Conservation (phyloP, 2,888 invertebrate genomes). For the Torymus tubicola region DNA sequence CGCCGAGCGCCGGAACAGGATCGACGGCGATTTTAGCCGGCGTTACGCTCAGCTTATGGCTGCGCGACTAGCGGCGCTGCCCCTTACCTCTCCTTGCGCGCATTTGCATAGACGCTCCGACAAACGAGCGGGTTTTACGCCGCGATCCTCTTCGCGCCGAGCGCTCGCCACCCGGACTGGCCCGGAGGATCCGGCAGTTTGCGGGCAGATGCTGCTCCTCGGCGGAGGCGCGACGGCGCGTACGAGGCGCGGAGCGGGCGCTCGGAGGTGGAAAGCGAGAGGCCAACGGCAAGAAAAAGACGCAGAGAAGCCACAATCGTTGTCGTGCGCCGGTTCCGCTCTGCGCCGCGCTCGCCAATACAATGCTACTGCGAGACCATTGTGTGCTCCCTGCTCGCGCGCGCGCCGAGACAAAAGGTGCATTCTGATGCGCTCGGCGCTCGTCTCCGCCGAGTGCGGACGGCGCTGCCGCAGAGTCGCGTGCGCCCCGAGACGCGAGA, state of each 20-base stretch:
- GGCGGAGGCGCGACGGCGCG: not conserved
- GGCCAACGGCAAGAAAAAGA: conserved; percentile 3
- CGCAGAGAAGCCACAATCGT: not conserved
- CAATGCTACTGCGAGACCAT: conserved; percentile 36
- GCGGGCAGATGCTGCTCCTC: conserved; percentile 70
- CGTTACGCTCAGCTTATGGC: conserved; percentile 17
- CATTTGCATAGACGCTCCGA: conserved; percentile 34
- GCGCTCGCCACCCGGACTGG: too few relatives aligned
- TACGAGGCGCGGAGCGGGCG: conserved; percentile 19
- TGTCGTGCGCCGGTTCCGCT: conserved; percentile 7
- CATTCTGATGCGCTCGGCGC: conserved; percentile 13
- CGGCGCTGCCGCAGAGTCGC: too few relatives aligned
- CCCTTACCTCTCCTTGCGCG: not conserved
- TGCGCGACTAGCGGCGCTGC: not conserved
- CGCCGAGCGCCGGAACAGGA: conserved; percentile 40
- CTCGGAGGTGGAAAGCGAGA: conserved; percentile 6
- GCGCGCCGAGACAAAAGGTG: conserved; percentile 30
- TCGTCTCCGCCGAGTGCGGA: conserved; percentile 6
- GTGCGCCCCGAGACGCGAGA: not conserved
- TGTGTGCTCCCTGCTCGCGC: conserved; percentile 10
- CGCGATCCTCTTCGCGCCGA: too few relatives aligned
- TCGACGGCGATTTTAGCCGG: conserved; percentile 35
- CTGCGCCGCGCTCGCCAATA: conserved; percentile 29
- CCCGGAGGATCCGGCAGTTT: conserved; percentile 70
- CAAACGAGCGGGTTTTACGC: conserved; percentile 32